A percentile compares a stretch with the other conserved stretches of the same genome.
These are phyloP conservation scores for Chloroceryle amazona DNA, from an alignment of 2,797 vertebrate species.

Conservation along the genomic window DNA sequence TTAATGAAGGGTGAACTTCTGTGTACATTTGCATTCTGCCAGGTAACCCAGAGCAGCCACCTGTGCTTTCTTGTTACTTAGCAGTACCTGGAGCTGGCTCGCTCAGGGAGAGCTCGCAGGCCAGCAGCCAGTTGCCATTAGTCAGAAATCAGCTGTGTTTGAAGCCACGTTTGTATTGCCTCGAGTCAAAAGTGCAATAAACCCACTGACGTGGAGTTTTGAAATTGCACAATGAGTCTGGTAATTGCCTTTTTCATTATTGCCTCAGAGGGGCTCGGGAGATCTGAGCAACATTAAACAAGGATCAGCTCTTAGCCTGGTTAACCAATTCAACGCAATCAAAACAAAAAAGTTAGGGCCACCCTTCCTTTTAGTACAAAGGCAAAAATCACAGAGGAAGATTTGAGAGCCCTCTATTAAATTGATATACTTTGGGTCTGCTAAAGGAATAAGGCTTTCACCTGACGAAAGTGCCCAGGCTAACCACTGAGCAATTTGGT, in stretches of 20 bases:
- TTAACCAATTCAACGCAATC: neutral
- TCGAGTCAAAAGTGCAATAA: neutral
- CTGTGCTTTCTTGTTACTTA: neutral
- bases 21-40: neutral
- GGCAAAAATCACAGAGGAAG: neutral
- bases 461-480: neutral
- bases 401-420: neutral
- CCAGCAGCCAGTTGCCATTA: neutral
- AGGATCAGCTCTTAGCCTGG: neutral
- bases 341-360: neutral
- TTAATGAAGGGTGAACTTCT: neutral
- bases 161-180: neutral
- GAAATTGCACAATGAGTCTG: neutral
- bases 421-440: neutral
- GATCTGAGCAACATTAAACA: neutral
- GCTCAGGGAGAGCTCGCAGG: neutral
- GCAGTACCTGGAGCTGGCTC: neutral
- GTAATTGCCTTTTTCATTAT: conserved; percentile 16
- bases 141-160: neutral
- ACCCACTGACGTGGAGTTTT: neutral
- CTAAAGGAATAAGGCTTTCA: neutral
- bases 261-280: neutral
- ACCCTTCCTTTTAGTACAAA: neutral
- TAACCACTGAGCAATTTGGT: neutral
- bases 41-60: neutral